phyloP scores from a whole-genome alignment of 2,888 invertebrate species.

The Myopa tessellatipennis region DNA sequence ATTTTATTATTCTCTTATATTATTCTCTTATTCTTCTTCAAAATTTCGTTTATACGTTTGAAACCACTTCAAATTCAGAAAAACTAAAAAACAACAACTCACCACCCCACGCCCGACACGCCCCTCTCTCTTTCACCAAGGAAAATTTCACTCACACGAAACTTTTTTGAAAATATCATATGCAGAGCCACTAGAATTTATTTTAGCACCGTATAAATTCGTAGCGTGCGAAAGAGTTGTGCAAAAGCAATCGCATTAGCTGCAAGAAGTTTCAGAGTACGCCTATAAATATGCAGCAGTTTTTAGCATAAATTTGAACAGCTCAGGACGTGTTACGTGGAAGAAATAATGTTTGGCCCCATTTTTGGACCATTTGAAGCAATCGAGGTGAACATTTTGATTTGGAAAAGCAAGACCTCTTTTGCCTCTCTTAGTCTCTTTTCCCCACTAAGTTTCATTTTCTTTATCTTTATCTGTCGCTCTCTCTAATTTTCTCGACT shows the following conservation, averaged over 20 bases:
- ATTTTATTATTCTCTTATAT: too few relatives aligned
- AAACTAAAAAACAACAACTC: too few relatives aligned
- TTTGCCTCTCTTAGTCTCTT: background rate
- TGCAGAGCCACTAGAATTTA: background rate
- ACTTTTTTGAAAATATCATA: background rate
- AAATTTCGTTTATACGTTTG: too few relatives aligned
- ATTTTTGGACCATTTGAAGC: background rate
- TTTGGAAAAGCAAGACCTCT: background rate
- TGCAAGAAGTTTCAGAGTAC: background rate
- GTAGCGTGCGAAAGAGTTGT: background rate
- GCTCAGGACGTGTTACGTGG: too few relatives aligned
- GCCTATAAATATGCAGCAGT: slow-evolving; percentile 26
- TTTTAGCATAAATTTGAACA: slow-evolving; percentile 15
- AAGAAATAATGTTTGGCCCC: too few relatives aligned
- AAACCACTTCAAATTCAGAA: too few relatives aligned
- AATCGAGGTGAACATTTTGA: background rate
- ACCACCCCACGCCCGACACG: too few relatives aligned
- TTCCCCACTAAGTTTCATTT: background rate
- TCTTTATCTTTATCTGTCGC: background rate
- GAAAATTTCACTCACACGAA: background rate
- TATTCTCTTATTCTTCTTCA: too few relatives aligned
- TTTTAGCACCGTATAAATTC: background rate
- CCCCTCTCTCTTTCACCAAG: background rate
- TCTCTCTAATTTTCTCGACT: background rate
- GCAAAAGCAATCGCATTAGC: background rate